Conservation (phyloP, 2,888 invertebrate genomes). For the Archips crataeganus region DNA sequence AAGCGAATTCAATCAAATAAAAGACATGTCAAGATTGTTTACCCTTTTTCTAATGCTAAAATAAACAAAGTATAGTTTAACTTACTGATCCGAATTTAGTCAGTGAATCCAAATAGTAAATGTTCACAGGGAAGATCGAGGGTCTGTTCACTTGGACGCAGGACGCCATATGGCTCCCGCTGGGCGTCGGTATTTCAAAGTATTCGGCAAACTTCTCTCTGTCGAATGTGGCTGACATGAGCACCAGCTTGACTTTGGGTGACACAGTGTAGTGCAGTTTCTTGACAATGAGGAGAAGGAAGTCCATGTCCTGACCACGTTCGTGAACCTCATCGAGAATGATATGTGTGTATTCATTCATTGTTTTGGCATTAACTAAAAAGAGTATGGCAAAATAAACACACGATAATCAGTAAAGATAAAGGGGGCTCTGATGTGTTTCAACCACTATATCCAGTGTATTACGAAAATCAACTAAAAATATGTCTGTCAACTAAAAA, state of each 20-base stretch:
- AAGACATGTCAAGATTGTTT: too few species aligned
- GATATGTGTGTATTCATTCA: constrained; percentile 94
- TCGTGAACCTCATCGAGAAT: constrained; percentile 98
- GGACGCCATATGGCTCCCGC: constrained; percentile 64
- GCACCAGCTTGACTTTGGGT: constrained; percentile 79
- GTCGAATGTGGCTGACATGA: constrained; percentile 98
- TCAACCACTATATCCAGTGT: too few species aligned
- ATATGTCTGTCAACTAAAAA: too few species aligned
- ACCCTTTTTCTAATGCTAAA: too few species aligned
- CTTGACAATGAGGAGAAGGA: constrained; percentile 92
- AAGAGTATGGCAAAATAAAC: constrained; percentile 18
- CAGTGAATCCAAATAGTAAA: constrained; percentile 87
- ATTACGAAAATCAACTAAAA: too few species aligned
- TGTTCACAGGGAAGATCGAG: constrained; percentile 84
- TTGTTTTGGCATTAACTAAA: constrained; percentile 87
- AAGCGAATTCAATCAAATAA: too few species aligned
- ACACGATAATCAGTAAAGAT: neutral
- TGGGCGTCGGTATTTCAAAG: constrained; percentile 72
- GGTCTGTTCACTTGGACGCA: constrained; percentile 77
- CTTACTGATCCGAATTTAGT: constrained; percentile 79
- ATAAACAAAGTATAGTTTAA: constrained; percentile 37
- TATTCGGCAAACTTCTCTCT: constrained; percentile 90
- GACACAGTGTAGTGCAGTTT: constrained; percentile 88
- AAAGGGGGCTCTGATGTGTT: too few species aligned
- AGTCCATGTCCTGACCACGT: constrained; percentile 96